Evolutionary conservation across 2,797 vertebrate species (phyloP).

Genomic region (Masticophis lateralis): DNA sequence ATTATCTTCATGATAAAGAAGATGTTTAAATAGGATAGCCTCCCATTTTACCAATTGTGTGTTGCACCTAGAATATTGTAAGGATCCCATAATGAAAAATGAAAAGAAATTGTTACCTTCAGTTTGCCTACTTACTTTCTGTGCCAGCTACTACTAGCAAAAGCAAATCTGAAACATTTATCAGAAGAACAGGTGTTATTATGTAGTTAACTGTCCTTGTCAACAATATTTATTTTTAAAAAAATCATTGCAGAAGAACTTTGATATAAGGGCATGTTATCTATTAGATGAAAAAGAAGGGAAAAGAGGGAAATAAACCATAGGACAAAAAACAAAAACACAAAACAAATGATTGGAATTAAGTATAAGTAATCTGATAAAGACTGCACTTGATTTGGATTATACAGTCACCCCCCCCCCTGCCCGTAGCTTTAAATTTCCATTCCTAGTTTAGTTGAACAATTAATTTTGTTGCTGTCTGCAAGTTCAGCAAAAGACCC

Average conservation of each 20-base stretch:
- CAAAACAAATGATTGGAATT: not conserved
- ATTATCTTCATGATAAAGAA: not conserved
- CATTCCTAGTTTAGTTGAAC: not conserved
- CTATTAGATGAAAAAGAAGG: not conserved
- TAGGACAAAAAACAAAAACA: not conserved
- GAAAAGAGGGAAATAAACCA: not conserved
- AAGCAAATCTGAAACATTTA: constrained; percentile 13
- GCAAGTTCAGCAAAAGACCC: not conserved
- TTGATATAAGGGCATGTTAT: constrained; percentile 14
- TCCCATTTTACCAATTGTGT: not conserved
- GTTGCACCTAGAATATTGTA: not conserved
- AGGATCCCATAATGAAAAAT: constrained; percentile 11
- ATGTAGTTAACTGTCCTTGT: constrained; percentile 8
- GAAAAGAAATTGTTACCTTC: constrained; percentile 8
- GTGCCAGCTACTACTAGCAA: constrained; percentile 14
- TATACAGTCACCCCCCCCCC: not conserved
- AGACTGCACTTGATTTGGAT: not conserved
- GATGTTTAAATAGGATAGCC: not conserved
- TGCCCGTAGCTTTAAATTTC: not conserved
- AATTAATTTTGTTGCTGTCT: not conserved
- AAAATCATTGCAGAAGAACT: constrained; percentile 12
- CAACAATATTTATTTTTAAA: not conserved
- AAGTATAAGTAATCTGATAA: not conserved
- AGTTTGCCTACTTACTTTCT: constrained; percentile 5
- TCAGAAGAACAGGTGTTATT: constrained; percentile 10